These are phyloP conservation scores for Poeciliopsis infans DNA, from an alignment of 2,797 vertebrate species.

Conservation along the genomic window DNA sequence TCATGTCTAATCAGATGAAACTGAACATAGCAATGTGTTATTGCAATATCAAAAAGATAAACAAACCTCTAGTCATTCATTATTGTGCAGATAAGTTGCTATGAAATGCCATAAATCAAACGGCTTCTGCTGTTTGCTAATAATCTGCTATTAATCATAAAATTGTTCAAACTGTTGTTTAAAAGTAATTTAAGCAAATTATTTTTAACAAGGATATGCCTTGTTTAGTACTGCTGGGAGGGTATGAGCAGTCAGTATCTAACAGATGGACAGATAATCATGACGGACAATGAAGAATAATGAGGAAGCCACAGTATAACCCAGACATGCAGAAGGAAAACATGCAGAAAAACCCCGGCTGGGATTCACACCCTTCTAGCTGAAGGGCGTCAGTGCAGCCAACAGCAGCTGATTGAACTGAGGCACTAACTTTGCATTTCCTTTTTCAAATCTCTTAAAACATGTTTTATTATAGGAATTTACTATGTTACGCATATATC, in stretches of 20 bases:
- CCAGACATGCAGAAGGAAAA: background rate
- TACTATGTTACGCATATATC: background rate
- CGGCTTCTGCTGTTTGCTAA: background rate
- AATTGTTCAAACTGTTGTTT: background rate
- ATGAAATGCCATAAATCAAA: background rate
- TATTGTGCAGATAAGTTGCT: background rate
- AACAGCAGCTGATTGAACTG: background rate
- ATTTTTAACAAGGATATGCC: background rate
- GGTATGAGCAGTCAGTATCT: background rate
- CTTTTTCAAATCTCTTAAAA: background rate
- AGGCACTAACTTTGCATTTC: background rate
- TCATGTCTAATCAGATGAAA: background rate
- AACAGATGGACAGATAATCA: background rate
- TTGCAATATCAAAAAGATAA: background rate
- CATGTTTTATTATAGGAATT: background rate
- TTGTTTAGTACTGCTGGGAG: background rate
- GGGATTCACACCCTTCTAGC: background rate
- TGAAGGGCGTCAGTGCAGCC: background rate
- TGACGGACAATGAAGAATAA: background rate
- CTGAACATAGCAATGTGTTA: background rate
- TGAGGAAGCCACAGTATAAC: background rate
- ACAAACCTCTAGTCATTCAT: background rate
- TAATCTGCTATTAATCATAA: background rate
- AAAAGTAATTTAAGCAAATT: no score
- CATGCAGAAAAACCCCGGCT: background rate